These are phyloP conservation scores for Ectropis crepuscularia DNA, from an alignment of 2,888 invertebrate genomes.

Conservation along the genomic window DNA sequence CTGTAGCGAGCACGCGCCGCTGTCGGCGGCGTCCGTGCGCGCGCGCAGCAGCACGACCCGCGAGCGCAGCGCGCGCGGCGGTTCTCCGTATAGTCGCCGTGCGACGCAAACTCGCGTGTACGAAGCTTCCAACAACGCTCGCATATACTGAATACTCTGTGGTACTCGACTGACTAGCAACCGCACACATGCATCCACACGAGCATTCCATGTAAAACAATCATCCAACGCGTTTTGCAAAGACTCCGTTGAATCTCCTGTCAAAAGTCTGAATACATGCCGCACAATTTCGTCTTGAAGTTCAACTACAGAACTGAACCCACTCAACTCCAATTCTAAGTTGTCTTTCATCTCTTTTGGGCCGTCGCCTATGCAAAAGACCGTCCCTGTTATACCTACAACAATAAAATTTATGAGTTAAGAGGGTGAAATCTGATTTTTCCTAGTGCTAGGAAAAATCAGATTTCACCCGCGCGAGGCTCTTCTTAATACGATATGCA, in stretches of 20 bases:
- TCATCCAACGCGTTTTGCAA: constrained; percentile 27
- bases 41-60: constrained; percentile 52
- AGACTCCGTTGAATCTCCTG: constrained; percentile 18
- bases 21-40: background rate
- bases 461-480: no score
- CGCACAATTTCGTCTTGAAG: constrained; percentile 47
- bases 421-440: no score
- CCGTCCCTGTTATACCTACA: constrained; percentile 53
- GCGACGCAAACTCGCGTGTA: constrained; percentile 48
- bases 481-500: no score
- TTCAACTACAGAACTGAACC: constrained; percentile 40
- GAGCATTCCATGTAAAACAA: constrained; percentile 28
- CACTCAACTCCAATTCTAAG: constrained; percentile 43
- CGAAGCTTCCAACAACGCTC: constrained; percentile 52
- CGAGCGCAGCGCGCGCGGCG: constrained; percentile 46
- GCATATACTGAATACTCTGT: constrained; percentile 52
- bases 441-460: no score
- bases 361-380: constrained; percentile 55
- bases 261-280: constrained; percentile 48
- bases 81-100: constrained; percentile 39
- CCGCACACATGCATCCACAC: no score
- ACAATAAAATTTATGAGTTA: constrained; percentile 1
- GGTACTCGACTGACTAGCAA: no score
- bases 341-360: constrained; percentile 48
- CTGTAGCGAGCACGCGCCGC: constrained; percentile 16